Base-by-base conservation (phyloP, 2,888 invertebrate species). In the Drosophila nr. medialis region DNA sequence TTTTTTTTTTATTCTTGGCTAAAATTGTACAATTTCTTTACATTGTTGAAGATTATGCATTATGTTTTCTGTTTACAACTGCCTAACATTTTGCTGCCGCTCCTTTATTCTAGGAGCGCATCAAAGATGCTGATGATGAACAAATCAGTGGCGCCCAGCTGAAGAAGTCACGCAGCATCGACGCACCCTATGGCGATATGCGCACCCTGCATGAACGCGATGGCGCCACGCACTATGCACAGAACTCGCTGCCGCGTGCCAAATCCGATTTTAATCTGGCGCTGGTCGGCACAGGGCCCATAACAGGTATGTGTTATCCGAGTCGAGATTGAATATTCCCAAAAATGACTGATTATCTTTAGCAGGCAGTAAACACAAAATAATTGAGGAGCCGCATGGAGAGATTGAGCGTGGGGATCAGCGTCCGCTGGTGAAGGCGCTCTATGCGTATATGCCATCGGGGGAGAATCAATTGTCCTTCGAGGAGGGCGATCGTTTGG, bases 401-500 rank as follows among this genome's bases (percentile, higher is more conserved):
- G 77, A 77, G 11, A 29, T 76, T 29, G 81, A 84, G 93, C 95
- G 85, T 3, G 85, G 85, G 0, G 85, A 96, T 90, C 96, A 97
- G 84, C 95, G 96, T 18, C 96, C 96, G 8, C 93, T 97, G 61
- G 97, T 97, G 0, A 95, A 97, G 77, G 98, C 98, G 13, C 94
- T 98, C 42, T 98, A 98, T 92, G 97, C 98, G 21, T 98, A 98
- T 93, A 95, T 97, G 71, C 97, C 98, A 40, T 95, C 94, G 93
- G 97, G 98, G 8, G 98, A 98, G 91, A 98, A 98, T 93, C 98
- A 98, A 93, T 95, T 98, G 72, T 97, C 96, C 91, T 98, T 98
- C 94, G 95, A 96, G 75, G 98, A 98, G 93, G 97, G 97, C 74
- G 98, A 98, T 93, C 94, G 97, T 70, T 96, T 98, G 64, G 96